Percentiles rank a stretch among this genome's conserved stretches.
Conservation (phyloP, 2,797 vertebrate genomes). For the Falco berigora region DNA sequence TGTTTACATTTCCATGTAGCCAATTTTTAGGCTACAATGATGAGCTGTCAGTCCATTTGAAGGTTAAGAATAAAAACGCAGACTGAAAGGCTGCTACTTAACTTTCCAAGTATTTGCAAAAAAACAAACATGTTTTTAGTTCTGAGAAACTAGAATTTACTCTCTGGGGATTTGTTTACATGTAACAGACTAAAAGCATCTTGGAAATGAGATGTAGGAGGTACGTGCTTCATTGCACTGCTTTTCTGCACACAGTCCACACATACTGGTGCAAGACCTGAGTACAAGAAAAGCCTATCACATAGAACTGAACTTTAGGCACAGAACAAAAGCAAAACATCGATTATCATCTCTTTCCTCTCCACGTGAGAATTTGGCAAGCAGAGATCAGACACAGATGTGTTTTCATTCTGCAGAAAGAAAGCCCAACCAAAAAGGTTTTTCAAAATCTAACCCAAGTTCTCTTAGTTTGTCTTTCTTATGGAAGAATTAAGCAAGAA, state of each 20-base stretch:
- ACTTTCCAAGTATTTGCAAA: not conserved
- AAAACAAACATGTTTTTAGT: not conserved
- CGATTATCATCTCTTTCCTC: not conserved
- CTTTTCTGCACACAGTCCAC: not conserved
- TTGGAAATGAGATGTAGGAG: not conserved
- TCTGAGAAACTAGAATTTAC: not conserved
- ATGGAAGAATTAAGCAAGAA: not conserved
- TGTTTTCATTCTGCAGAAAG: not conserved
- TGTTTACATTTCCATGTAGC: not conserved
- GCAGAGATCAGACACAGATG: not conserved
- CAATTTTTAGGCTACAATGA: not conserved
- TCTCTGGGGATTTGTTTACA: conserved; percentile 13
- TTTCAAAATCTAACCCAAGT: not conserved
- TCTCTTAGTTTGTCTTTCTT: not conserved
- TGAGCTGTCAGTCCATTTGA: not conserved
- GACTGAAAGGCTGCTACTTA: not conserved
- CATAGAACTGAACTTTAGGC: not conserved
- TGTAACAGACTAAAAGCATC: not conserved
- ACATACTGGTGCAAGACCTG: not conserved
- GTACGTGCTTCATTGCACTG: not conserved
- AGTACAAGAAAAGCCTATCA: not conserved
- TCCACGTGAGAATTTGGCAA: not conserved
- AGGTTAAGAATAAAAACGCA: conserved; percentile 22
- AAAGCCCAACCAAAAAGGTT: not conserved
- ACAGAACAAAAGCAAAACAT: not conserved